A percentile compares a stretch with the other conserved stretches of the same genome.
Conservation (phyloP, 2,888 invertebrate species). For the Netelia fuscicornis region DNA sequence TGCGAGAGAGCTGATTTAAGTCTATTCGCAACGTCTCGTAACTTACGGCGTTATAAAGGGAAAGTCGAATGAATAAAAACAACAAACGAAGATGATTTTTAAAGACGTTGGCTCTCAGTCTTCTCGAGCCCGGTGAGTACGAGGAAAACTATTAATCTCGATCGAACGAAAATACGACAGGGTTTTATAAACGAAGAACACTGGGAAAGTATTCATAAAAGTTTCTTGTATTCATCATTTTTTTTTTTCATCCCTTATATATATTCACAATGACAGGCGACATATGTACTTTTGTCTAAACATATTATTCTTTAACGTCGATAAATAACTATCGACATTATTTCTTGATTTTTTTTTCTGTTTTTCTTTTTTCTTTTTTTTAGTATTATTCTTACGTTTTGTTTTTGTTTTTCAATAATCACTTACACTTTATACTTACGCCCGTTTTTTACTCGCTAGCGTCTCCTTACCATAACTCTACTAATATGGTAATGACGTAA, state of each 20-base stretch:
- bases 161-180: constrained; percentile 3
- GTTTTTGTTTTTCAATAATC: constrained; percentile 71
- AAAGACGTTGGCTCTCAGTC: not conserved
- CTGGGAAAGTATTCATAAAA: constrained; percentile 82
- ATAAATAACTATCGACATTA: constrained; percentile 67
- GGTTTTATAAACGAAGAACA: constrained; percentile 56
- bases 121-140: not conserved
- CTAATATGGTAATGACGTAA: constrained; percentile 61
- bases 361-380: constrained; percentile 43
- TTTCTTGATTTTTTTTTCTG: constrained; percentile 48
- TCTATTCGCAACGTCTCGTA: constrained; percentile 53
- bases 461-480: constrained; percentile 77
- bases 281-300: constrained; percentile 82
- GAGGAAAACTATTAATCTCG: not conserved
- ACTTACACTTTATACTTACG: constrained; percentile 81
- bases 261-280: constrained; percentile 85
- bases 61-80: constrained; percentile 19
- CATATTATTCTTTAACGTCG: constrained; percentile 78
- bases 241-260: constrained; percentile 82
- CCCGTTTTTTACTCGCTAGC: constrained; percentile 78
- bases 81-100: constrained; percentile 9
- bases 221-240: constrained; percentile 83
- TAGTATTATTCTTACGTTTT: constrained; percentile 33
- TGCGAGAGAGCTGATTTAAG: constrained; percentile 26
- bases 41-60: constrained; percentile 11